Evolutionary conservation across 2,888 invertebrate species (phyloP).

Genomic region (Euproctis similis): DNA sequence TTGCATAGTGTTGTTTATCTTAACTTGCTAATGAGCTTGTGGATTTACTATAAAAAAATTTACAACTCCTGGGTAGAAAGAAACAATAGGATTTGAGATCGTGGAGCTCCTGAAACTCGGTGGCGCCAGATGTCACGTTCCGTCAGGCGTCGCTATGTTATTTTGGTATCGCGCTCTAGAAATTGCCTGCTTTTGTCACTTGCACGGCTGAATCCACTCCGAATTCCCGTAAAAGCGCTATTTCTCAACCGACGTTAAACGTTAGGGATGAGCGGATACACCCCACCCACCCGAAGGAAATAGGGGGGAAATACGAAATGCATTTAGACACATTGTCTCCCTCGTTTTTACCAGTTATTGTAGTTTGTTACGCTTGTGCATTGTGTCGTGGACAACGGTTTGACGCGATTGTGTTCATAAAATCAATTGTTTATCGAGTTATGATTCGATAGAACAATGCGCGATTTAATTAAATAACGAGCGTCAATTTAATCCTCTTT

Average conservation of each 20-base stretch:
- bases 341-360: slow-evolving; percentile 19
- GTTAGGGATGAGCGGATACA: slow-evolving; percentile 24
- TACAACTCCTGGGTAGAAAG: too few species aligned
- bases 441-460: slow-evolving; percentile 21
- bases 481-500: too few species aligned
- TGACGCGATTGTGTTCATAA: slow-evolving; percentile 26
- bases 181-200: slow-evolving; percentile 34
- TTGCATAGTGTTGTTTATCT: too few species aligned
- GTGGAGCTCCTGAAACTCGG: background rate
- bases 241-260: slow-evolving; percentile 31
- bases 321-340: slow-evolving; percentile 18
- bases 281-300: slow-evolving; percentile 10
- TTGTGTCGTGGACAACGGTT: slow-evolving; percentile 24
- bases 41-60: too few species aligned
- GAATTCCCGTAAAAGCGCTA: slow-evolving; percentile 28
- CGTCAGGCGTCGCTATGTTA: slow-evolving; percentile 10
- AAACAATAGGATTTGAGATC: background rate
- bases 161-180: slow-evolving; percentile 23
- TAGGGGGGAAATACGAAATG: slow-evolving; percentile 16
- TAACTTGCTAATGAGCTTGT: too few species aligned
- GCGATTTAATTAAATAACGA: slow-evolving; percentile 25
- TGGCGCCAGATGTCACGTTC: background rate
- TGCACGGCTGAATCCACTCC: slow-evolving; percentile 28
- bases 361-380: slow-evolving; percentile 25
- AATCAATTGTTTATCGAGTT: slow-evolving; percentile 27